Evolutionary conservation across 2,888 invertebrate species (phyloP).

Genomic region (Laspeyria flexula): DNA sequence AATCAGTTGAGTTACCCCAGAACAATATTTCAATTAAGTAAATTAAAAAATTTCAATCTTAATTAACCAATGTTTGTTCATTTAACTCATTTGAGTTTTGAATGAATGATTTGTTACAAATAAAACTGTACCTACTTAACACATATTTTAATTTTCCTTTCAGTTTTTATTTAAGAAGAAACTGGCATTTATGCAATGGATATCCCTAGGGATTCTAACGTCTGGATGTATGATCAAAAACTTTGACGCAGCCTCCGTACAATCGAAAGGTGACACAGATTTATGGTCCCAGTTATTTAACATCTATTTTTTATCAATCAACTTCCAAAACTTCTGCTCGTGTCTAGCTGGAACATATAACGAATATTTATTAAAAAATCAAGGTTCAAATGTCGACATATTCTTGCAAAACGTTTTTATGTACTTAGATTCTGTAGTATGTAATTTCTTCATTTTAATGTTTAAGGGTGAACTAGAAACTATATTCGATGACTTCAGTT

Average conservation of each 20-base stretch:
- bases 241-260: slow-evolving; percentile 83
- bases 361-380: slow-evolving; percentile 95
- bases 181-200: slow-evolving; percentile 93
- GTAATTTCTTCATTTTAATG: slow-evolving; percentile 91
- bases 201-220: slow-evolving; percentile 94
- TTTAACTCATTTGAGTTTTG: too few species aligned
- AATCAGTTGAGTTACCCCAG: too few species aligned
- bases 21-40: too few species aligned
- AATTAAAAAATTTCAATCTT: too few species aligned
- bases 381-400: slow-evolving; percentile 93
- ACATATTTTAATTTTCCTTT: too few species aligned
- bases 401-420: slow-evolving; percentile 98
- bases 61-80: too few species aligned
- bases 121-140: too few species aligned
- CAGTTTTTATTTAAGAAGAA: slow-evolving; percentile 95
- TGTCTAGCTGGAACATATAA: slow-evolving; percentile 98
- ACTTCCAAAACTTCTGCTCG: slow-evolving; percentile 94
- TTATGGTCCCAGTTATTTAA: slow-evolving; percentile 79
- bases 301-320: slow-evolving; percentile 88
- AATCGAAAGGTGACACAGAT: slow-evolving; percentile 56
- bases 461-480: slow-evolving; percentile 88
- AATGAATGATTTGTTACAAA: too few species aligned
- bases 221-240: slow-evolving; percentile 97
- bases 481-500: slow-evolving; percentile 86
- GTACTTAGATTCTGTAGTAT: slow-evolving; percentile 97